Conservation (phyloP, 2,797 vertebrate genomes). For the Sebastes matsubarae region DNA sequence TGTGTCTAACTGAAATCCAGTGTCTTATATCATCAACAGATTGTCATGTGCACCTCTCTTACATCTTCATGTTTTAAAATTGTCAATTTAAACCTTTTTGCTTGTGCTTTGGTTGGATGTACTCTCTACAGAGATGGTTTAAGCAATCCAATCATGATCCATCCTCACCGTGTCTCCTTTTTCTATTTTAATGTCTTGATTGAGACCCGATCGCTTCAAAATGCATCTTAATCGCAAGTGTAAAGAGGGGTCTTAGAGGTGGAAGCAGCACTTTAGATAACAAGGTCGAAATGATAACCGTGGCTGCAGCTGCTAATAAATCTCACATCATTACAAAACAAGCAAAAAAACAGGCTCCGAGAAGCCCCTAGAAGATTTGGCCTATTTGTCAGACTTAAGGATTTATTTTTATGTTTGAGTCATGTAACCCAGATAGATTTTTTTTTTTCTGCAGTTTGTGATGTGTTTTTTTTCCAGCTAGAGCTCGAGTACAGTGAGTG, state of each 20-base stretch:
- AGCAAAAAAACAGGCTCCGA: constrained; percentile 40
- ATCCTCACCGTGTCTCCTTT: background rate
- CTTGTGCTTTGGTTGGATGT: background rate
- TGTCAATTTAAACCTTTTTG: background rate
- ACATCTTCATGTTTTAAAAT: constrained; percentile 30
- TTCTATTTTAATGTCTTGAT: constrained; percentile 8
- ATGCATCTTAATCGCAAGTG: constrained; percentile 15
- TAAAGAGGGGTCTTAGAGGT: constrained; percentile 21
- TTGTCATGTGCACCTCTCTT: constrained; percentile 35
- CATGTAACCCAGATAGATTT: constrained; percentile 55
- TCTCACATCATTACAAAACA: constrained; percentile 29
- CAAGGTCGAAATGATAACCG: constrained; percentile 31
- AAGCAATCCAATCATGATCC: background rate
- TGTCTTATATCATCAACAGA: constrained; percentile 18
- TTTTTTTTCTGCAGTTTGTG: constrained; percentile 33
- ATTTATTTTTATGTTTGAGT: constrained; percentile 65
- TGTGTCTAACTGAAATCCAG: constrained; percentile 6
- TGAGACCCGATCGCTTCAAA: constrained; percentile 19
- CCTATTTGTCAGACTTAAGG: constrained; percentile 59
- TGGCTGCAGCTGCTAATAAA: constrained; percentile 41
- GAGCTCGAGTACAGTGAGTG: constrained; percentile 35
- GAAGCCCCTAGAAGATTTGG: constrained; percentile 49
- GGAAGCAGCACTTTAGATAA: constrained; percentile 38
- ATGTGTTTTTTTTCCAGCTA: constrained; percentile 16
- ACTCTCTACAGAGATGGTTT: background rate